Base-by-base conservation (phyloP, 2,113 vertebrate species). In the Saccopteryx leptura region DNA sequence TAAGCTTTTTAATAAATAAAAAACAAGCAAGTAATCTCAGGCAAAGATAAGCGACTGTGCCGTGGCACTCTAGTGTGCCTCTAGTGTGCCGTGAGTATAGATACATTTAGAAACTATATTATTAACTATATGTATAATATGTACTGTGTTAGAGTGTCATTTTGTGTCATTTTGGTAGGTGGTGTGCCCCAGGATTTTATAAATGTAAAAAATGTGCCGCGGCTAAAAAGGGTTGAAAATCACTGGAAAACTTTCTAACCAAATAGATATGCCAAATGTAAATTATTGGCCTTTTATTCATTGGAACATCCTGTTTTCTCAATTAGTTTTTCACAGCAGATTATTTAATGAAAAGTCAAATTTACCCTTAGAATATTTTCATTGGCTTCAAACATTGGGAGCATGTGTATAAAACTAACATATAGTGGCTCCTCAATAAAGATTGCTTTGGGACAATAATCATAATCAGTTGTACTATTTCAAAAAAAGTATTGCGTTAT, bases 1-100 rank as follows among this genome's bases (percentile, higher is more conserved):
- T 78, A 61, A 83, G 54, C 56, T 63, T 68, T 61, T 93, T 52
- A 93, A 52, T 61, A 92, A 52, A 48, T n/a, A 71, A 28, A 85
- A 88, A 91, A 68, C 56, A 46, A 52, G 52, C 56, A 46, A 52
- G 52, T 60, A n/a, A 31, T 71, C 39, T 85, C 83, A 33, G 21
- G n/a, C 15, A 92, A 75, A 19, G 15, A 9, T 56, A 94, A 61
- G 31, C 46, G n/a, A 48, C 7, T 39, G 39, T 39, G 39, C 39
- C 39, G 39, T 3, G 39, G 39, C 39, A 39, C 39, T 39, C 39
- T 39, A 39, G 39, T 3, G 39, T 39, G 39, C 39, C 39, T 39
- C 39, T 39, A 39, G 39, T 3, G 39, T 39, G 39, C 39, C n/a
- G n/a, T 39, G 39, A 39, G 39, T 39, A 39, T 39, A 39, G 39